A percentile compares a stretch with the other conserved stretches of the same genome.
Evolutionary conservation across 2,113 vertebrate species (phyloP).

Genomic region (Colinus virginianus): DNA sequence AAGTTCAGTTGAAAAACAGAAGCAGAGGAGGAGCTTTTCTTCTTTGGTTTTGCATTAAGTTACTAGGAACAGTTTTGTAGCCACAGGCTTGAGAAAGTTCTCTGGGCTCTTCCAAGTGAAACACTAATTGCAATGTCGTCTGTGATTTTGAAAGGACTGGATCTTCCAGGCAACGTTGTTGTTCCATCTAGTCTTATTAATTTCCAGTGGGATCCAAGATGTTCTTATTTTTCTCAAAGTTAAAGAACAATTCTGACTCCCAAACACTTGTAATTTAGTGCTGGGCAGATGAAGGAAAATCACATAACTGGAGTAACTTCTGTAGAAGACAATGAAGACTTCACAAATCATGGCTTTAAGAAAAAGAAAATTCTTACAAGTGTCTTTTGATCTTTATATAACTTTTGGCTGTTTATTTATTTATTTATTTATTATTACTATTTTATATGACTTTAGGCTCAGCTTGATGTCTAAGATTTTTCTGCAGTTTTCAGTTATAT

Average conservation of each 20-base stretch:
- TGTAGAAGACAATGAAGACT: neutral
- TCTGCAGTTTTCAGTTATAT: neutral
- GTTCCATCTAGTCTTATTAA: neutral
- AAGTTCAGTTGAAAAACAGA: conserved; percentile 26
- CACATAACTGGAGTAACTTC: neutral
- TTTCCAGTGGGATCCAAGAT: neutral
- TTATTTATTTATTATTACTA: neutral
- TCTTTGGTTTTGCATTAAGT: neutral
- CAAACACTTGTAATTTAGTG: neutral
- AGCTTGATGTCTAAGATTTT: neutral
- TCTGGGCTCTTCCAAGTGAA: neutral
- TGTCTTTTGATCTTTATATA: neutral
- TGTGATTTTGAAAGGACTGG: neutral
- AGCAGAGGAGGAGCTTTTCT: neutral
- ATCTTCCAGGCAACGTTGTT: neutral
- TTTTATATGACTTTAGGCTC: neutral
- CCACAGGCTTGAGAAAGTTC: neutral
- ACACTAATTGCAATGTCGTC: neutral
- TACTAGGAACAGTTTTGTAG: neutral
- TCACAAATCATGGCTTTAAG: neutral
- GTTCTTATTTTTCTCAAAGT: neutral
- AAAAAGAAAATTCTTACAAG: neutral
- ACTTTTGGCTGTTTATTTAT: neutral
- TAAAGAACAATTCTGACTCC: neutral
- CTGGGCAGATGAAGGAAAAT: neutral